Conservation (phyloP, 2,113 vertebrate genomes). For the Strix uralensis region DNA sequence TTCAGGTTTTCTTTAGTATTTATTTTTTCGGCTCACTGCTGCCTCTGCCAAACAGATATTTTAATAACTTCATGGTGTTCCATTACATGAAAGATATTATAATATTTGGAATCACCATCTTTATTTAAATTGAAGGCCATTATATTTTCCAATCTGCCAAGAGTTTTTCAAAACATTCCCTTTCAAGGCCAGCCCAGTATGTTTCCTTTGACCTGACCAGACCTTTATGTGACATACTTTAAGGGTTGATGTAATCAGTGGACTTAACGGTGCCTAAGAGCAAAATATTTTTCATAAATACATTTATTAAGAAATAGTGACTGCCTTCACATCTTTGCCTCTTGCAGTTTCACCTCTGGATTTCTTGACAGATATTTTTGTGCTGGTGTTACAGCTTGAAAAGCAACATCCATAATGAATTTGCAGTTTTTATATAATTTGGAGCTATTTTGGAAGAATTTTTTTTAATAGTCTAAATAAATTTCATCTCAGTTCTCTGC, state of each 20-base stretch:
- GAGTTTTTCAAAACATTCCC: not conserved
- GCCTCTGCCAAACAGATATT: not conserved
- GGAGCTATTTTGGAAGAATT: not conserved
- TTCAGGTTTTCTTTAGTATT: not conserved
- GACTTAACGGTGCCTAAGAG: not conserved
- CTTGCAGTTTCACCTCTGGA: not conserved
- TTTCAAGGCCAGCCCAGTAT: not conserved
- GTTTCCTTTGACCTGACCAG: not conserved
- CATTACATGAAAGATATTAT: not conserved
- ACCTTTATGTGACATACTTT: not conserved
- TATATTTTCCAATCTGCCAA: not conserved
- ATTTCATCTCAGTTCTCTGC: not conserved
- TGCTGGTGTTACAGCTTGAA: not conserved
- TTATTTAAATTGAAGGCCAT: not conserved
- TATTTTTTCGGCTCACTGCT: not conserved
- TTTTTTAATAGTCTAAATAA: not conserved
- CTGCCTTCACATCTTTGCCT: not conserved
- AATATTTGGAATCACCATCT: not conserved
- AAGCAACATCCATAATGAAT: not conserved
- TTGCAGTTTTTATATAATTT: not conserved
- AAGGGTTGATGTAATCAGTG: not conserved
- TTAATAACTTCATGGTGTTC: not conserved
- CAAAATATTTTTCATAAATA: not conserved
- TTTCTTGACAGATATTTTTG: not conserved
- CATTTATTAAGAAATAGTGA: not conserved